Percentiles rank a stretch among this genome's conserved stretches.
Conservation (phyloP, 2,888 invertebrate genomes). For the Drosophila pseudotalamancana region DNA sequence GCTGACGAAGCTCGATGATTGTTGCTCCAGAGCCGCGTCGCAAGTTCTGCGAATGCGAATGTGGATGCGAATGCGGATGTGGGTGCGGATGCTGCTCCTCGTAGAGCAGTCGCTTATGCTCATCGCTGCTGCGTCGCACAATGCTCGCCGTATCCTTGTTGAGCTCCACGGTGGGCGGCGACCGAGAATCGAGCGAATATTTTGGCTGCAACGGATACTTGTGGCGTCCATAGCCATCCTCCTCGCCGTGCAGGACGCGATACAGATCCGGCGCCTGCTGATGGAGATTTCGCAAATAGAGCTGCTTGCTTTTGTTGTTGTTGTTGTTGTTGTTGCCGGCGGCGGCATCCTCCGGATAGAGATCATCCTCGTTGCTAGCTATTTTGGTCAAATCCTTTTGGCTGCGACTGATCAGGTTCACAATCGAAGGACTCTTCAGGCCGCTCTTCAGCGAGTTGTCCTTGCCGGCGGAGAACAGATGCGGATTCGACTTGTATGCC, state of each 20-base stretch:
- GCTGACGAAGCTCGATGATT: constrained; percentile 86
- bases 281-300: constrained; percentile 89
- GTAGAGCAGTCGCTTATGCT: constrained; percentile 38
- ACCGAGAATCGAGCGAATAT: constrained; percentile 83
- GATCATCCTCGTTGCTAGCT: constrained; percentile 68
- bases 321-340: no score
- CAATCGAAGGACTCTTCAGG: constrained; percentile 92
- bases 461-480: constrained; percentile 85
- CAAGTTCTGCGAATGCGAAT: constrained; percentile 56
- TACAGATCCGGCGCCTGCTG: constrained; percentile 90
- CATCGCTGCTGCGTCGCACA: constrained; percentile 85
- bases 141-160: constrained; percentile 84
- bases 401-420: constrained; percentile 93
- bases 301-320: constrained; percentile 85
- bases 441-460: constrained; percentile 83
- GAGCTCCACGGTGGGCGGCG: constrained; percentile 82
- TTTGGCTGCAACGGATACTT: constrained; percentile 73
- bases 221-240: constrained; percentile 68
- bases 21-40: constrained; percentile 85
- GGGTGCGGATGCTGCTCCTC: constrained; percentile 55
- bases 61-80: constrained; percentile 84
- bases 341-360: constrained; percentile 82
- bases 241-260: constrained; percentile 89
- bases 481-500: constrained; percentile 92
- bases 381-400: constrained; percentile 91